Base-by-base conservation (phyloP, 2,797 vertebrate species). In the Distichodus sexfasciatus region DNA sequence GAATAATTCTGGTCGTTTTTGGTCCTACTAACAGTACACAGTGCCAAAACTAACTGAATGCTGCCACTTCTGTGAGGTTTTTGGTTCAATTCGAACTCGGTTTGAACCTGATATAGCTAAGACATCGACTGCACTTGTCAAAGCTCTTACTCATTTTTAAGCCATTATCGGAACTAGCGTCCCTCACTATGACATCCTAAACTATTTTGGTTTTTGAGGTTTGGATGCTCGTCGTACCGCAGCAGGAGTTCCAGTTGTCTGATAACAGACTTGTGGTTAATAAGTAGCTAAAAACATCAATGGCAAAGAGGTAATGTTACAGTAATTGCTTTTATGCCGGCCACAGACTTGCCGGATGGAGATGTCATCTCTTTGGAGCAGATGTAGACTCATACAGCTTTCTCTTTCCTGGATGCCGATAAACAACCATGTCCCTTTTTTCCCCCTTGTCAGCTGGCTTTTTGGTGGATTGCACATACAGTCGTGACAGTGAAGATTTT, bases 221-320 rank as follows among this genome's bases (percentile, higher is more conserved):
- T 79, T 74, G 24, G 53, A 31, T 75, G 21, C 41, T 40, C 23
- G 8, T 60, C 23, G 50, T 11, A 35, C 67, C 72, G 72, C 70
- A 73, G 82, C 72, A 70, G 50, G 80, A 83, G 53, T 54, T 78
- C 75, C 81, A 79, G 71, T 78, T 76, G 83, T 85, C 81, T 85
- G 80, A 86, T 88, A 87, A 86, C 84, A 85, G 76, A 72, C 46
- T 72, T 78, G 80, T 12, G 73, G 83, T 80, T 85, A 69, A 69
- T 72, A 67, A 77, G 74, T 66, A 73, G 60, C 59, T 61, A 46
- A 71, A 40, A 79, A 79, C 75, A 84, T 86, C 86, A 81, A 88
- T 87, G 87, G 36, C n/a, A 4, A 40, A 36, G 65, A 61, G 53
- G 57, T 71, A 67, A 50, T 28, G 36, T 67, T 57, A 62, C 0